Conservation (phyloP, 2,113 vertebrate species). For the Sinocyclocheilus maitianheensis region DNA sequence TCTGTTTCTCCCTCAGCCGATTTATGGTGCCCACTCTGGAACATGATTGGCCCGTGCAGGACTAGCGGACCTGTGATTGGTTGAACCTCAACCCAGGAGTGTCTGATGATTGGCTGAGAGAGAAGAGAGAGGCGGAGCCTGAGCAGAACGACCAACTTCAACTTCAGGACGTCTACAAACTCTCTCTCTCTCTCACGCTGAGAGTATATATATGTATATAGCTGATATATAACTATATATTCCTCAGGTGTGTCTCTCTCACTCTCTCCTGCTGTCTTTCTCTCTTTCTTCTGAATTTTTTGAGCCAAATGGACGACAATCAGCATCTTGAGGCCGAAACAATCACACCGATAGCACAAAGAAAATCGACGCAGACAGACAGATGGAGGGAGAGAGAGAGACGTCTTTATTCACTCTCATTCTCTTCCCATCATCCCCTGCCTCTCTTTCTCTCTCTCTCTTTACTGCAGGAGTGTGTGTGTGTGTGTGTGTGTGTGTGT, state of each 20-base stretch:
- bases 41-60: slow-evolving; percentile 72
- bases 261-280: slow-evolving; percentile 25
- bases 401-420: background rate
- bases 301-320: slow-evolving; percentile 59
- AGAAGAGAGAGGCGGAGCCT: slow-evolving; percentile 61
- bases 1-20: slow-evolving; percentile 65
- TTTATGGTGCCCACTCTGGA: slow-evolving; percentile 75
- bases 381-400: slow-evolving; percentile 40
- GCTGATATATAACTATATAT: slow-evolving; percentile 13
- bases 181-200: background rate
- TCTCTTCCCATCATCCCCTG: slow-evolving; percentile 35
- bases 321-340: slow-evolving; percentile 64
- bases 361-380: background rate
- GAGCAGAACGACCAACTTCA: slow-evolving; percentile 9
- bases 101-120: slow-evolving; percentile 59
- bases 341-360: slow-evolving; percentile 47
- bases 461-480: slow-evolving; percentile 39
- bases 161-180: background rate
- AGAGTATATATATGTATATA: background rate
- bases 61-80: slow-evolving; percentile 68
- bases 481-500: slow-evolving; percentile 42
- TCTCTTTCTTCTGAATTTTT: slow-evolving; percentile 29
- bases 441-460: slow-evolving; percentile 47
- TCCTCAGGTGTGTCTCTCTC: slow-evolving; percentile 33
- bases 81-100: slow-evolving; percentile 61